These are phyloP conservation scores for Onychorhynchus coronatus DNA, from an alignment of 2,113 vertebrate genomes.

Conservation along the genomic window DNA sequence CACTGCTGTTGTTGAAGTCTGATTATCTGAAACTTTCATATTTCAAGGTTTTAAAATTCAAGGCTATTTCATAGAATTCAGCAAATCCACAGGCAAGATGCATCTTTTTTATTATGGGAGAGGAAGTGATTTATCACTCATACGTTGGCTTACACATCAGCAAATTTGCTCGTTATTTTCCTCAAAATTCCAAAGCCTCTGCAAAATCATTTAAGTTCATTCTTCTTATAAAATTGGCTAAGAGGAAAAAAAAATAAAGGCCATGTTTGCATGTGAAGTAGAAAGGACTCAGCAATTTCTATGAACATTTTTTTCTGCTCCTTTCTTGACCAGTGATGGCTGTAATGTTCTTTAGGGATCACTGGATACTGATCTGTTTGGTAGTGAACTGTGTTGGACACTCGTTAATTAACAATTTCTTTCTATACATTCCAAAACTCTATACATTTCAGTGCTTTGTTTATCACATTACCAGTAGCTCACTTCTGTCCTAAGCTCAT, in stretches of 20 bases:
- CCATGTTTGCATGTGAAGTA: neutral
- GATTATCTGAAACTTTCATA: neutral
- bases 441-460: neutral
- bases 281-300: neutral
- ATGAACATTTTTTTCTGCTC: neutral
- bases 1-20: neutral
- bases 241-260: fast-evolving
- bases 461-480: neutral
- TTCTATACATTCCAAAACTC: neutral
- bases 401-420: neutral
- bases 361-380: neutral
- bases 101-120: neutral
- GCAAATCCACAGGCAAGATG: neutral
- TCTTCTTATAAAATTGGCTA: neutral
- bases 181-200: neutral
- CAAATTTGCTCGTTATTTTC: neutral
- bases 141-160: neutral
- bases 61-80: neutral
- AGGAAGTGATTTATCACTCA: neutral
- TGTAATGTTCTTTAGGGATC: neutral
- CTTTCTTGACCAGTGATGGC: neutral
- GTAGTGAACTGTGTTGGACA: neutral
- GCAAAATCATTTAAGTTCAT: neutral
- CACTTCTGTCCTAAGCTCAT: neutral
- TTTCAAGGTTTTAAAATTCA: neutral